Conservation (phyloP, 2,888 invertebrate species). For the Tuberolachnus salignus region DNA sequence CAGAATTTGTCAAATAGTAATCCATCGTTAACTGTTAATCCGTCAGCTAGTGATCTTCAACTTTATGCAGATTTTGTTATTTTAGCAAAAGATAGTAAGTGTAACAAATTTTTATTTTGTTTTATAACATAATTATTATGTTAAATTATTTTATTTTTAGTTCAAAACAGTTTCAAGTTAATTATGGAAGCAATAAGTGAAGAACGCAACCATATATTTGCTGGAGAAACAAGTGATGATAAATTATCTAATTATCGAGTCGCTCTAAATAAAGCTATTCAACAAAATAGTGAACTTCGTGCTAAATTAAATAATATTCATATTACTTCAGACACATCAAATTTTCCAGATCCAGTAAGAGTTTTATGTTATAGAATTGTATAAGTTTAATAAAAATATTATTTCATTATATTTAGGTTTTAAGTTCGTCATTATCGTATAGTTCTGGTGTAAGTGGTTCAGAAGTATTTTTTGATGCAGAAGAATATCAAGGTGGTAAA, state of each 20-base stretch:
- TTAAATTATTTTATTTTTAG: slow-evolving; percentile 12
- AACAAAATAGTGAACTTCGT: slow-evolving; percentile 77
- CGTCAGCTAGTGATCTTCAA: slow-evolving; percentile 63
- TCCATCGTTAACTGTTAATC: slow-evolving; percentile 60
- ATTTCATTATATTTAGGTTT: slow-evolving; percentile 35
- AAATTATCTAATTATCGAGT: slow-evolving; percentile 49
- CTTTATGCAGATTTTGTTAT: slow-evolving; percentile 71
- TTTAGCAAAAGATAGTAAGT: slow-evolving; percentile 72
- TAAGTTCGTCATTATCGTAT: slow-evolving; percentile 66
- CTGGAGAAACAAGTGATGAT: slow-evolving; percentile 39
- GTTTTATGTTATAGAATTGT: slow-evolving; percentile 1
- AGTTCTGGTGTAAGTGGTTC: slow-evolving; percentile 78
- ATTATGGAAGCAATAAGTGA: slow-evolving; percentile 48
- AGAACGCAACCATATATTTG: slow-evolving; percentile 42
- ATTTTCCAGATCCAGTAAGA: slow-evolving; percentile 68
- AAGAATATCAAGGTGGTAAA: slow-evolving; percentile 64
- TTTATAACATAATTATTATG: slow-evolving; percentile 28
- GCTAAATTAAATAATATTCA: slow-evolving; percentile 69
- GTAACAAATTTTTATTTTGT: slow-evolving; percentile 1
- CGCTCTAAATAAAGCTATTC: slow-evolving; percentile 65
- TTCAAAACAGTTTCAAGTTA: slow-evolving; percentile 49
- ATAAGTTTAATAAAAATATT: slow-evolving; percentile 32
- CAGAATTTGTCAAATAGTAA: slow-evolving; percentile 60
- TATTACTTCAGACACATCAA: slow-evolving; percentile 70
- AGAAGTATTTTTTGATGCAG: slow-evolving; percentile 79